A percentile compares a stretch with the other conserved stretches of the same genome.
Conservation (phyloP, 2,797 vertebrate genomes). For the Darevskia mixta region DNA sequence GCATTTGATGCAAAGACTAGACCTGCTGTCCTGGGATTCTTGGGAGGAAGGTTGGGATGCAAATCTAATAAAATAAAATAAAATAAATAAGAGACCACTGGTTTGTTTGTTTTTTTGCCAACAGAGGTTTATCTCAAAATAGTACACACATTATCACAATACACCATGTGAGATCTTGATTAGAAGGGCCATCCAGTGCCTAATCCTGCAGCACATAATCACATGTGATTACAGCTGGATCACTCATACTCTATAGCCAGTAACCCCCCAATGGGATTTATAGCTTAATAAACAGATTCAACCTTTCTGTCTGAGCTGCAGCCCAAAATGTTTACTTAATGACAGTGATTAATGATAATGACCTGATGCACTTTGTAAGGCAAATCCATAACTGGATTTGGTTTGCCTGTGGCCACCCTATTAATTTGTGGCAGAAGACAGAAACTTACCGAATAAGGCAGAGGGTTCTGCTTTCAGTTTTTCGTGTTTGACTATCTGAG, state of each 20-base stretch:
- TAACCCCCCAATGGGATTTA: not conserved
- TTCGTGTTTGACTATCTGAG: not conserved
- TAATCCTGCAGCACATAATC: not conserved
- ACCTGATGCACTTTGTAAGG: slow-evolving; percentile 11
- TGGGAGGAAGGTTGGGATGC: too few relatives aligned
- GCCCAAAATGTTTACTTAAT: not conserved
- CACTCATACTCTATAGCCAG: not conserved
- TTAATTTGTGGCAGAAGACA: not conserved
- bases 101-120: not conserved
- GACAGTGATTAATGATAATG: not conserved
- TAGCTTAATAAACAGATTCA: not conserved
- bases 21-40: too few relatives aligned
- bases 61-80: too few relatives aligned
- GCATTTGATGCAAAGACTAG: not conserved
- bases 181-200: not conserved
- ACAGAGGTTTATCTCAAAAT: not conserved
- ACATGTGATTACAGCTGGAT: not conserved
- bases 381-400: slow-evolving; percentile 17
- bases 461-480: not conserved
- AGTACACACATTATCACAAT: not conserved
- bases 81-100: not conserved
- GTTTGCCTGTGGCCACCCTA: not conserved
- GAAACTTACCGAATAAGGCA: not conserved
- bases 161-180: not conserved
- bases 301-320: slow-evolving; percentile 1